phyloP scores from a whole-genome alignment of 2,888 invertebrate species.

The Smittia aterrima region DNA sequence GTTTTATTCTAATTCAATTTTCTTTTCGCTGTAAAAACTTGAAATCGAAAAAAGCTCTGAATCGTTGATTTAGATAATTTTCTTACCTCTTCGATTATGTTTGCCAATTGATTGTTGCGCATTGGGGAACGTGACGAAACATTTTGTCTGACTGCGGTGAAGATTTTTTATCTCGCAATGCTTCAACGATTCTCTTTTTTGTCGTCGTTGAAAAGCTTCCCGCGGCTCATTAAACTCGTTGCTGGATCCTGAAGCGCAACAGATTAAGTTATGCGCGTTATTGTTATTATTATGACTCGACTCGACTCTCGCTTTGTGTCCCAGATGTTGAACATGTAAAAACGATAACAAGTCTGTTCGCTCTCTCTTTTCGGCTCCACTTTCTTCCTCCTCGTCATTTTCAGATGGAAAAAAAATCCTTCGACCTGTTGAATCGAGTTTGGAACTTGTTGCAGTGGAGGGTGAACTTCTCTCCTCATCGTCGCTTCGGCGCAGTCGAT shows the following conservation, averaged over 20 bases:
- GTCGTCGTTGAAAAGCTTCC: background rate
- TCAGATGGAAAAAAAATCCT: no score
- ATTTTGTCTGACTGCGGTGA: no score
- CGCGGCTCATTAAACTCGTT: constrained; percentile 1
- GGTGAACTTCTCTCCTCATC: background rate
- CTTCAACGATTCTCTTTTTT: background rate
- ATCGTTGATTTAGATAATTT: no score
- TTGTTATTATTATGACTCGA: background rate
- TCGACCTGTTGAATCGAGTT: constrained; percentile 12
- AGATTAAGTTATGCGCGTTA: background rate
- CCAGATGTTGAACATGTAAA: constrained; percentile 11
- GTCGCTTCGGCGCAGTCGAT: no score
- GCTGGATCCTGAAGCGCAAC: constrained; percentile 6
- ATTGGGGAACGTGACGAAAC: no score
- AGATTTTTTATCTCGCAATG: no score
- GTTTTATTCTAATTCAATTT: no score
- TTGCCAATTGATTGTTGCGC: no score
- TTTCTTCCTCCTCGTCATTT: background rate
- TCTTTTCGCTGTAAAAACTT: no score
- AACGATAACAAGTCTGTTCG: constrained; percentile 3
- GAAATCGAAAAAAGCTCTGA: no score
- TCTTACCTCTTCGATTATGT: no score
- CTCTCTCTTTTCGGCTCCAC: background rate
- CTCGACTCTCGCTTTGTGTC: constrained; percentile 1
- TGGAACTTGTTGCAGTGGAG: background rate